Evolutionary conservation across 2,797 vertebrate species (phyloP).

Genomic region (Gallinago nigripennis): DNA sequence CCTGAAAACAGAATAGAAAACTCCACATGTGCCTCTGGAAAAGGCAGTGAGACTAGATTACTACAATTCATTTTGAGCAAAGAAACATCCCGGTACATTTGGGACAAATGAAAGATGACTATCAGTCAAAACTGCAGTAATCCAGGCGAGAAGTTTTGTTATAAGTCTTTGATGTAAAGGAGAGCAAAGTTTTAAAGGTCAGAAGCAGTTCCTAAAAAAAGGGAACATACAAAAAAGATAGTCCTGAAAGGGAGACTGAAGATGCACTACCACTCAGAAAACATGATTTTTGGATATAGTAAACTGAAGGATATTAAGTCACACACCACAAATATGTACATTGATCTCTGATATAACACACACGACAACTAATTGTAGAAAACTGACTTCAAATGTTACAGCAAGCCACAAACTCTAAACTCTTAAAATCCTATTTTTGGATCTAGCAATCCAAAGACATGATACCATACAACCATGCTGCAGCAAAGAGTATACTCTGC

Average conservation of each 20-base stretch:
- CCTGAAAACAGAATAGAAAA: background rate
- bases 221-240: background rate
- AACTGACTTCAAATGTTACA: background rate
- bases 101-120: background rate
- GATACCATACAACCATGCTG: background rate
- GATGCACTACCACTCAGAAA: background rate
- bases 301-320: background rate
- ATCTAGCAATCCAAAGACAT: background rate
- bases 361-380: background rate
- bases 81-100: background rate
- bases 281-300: rapidly evolving
- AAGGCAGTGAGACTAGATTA: background rate
- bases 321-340: background rate
- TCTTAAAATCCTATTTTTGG: background rate
- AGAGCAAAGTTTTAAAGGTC: background rate
- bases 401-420: background rate
- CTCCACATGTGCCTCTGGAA: background rate
- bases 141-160: background rate
- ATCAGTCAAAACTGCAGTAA: background rate
- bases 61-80: background rate
- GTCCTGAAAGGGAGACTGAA: background rate
- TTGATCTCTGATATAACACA: background rate
- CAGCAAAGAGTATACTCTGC: background rate
- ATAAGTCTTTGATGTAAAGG: background rate
- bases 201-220: background rate